These are phyloP conservation scores for Panagrolaimus sp. DNA, from an alignment of 1,140 invertebrate species.

Conservation along the genomic window DNA sequence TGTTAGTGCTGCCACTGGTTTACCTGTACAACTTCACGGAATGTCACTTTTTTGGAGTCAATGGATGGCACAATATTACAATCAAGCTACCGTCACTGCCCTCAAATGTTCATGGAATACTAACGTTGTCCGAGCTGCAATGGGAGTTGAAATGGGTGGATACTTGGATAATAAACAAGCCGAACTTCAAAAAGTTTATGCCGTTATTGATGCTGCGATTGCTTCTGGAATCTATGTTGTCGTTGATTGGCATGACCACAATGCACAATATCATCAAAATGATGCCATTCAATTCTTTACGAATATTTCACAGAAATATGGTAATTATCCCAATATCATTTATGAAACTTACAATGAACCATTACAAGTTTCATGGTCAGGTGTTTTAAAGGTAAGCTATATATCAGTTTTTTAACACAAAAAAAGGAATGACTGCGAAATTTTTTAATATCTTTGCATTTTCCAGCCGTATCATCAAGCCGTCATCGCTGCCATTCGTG, in stretches of 20 bases:
- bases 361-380: conserved; percentile 13
- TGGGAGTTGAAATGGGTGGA: conserved; percentile 26
- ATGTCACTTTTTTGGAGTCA: conserved; percentile 31
- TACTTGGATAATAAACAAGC: conserved; percentile 9
- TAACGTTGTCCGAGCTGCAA: conserved; percentile 27
- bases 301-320: conserved; percentile 18
- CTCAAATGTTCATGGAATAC: conserved; percentile 13
- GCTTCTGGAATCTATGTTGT: neutral
- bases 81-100: neutral
- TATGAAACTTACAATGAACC: conserved; percentile 27
- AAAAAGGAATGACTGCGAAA: too few relatives aligned
- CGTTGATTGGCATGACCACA: conserved; percentile 19
- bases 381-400: conserved; percentile 10
- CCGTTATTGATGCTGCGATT: conserved; percentile 26
- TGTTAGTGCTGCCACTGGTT: conserved; percentile 14
- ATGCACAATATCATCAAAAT: conserved; percentile 15
- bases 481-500: conserved; percentile 14
- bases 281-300: conserved; percentile 8
- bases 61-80: conserved; percentile 11
- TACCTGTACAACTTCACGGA: conserved; percentile 17
- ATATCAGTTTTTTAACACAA: neutral
- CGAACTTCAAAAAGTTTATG: conserved; percentile 3
- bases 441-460: too few relatives aligned
- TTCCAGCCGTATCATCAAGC: conserved; percentile 12
- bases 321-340: conserved; percentile 17